These are phyloP conservation scores for Myoxocephalus aenaeus DNA, from an alignment of 2,797 vertebrate species.

Conservation along the genomic window DNA sequence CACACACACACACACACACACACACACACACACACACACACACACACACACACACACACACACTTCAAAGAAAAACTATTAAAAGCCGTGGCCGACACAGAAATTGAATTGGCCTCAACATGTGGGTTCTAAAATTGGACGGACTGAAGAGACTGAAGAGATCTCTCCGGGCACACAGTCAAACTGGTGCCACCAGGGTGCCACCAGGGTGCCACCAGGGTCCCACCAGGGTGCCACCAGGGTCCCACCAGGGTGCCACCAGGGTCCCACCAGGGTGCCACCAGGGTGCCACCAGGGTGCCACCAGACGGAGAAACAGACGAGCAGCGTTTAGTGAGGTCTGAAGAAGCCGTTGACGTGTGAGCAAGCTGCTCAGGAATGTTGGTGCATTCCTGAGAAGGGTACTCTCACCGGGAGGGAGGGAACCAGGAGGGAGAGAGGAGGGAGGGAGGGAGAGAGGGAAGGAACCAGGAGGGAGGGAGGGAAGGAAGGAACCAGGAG, in stretches of 20 bases:
- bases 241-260: neutral
- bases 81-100: conserved; percentile 22
- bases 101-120: conserved; percentile 15
- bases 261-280: neutral
- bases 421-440: no score
- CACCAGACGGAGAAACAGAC: neutral
- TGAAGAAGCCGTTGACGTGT: conserved; percentile 54
- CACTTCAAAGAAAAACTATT: conserved; percentile 41
- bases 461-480: no score
- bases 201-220: neutral
- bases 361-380: conserved; percentile 70
- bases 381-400: conserved; percentile 74
- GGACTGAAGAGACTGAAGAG: neutral
- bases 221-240: neutral
- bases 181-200: neutral
- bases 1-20: neutral
- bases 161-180: neutral
- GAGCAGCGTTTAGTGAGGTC: conserved; percentile 25
- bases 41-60: neutral
- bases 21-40: neutral
- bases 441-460: no score
- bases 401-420: conserved; percentile 43
- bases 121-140: conserved; percentile 21
- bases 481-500: no score
- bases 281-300: neutral